Percentiles rank a stretch among this genome's conserved stretches.
Evolutionary conservation across 2,797 vertebrate genomes (phyloP).

Genomic region (Apogon hyalosoma): DNA sequence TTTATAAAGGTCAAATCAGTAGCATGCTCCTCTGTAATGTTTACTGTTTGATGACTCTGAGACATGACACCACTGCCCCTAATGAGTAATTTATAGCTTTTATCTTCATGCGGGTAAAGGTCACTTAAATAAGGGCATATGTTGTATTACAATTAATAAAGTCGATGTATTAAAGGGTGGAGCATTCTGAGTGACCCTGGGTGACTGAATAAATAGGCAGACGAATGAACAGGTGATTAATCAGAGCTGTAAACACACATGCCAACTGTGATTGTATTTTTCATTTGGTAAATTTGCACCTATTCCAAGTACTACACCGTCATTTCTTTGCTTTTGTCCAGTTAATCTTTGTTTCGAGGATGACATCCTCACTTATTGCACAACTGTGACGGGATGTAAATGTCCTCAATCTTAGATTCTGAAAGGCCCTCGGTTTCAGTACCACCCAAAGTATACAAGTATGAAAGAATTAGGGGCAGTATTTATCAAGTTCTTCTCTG

Average conservation of each 20-base stretch:
- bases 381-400: conserved; percentile 32
- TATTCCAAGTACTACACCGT: conserved; percentile 21
- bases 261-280: conserved; percentile 12
- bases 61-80: conserved; percentile 26
- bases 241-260: conserved; percentile 32
- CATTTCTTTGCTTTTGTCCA: conserved; percentile 36
- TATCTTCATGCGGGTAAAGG: conserved; percentile 42
- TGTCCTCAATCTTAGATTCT: conserved; percentile 52
- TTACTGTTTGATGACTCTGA: conserved; percentile 16
- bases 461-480: conserved; percentile 30
- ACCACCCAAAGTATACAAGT: conserved; percentile 61
- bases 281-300: conserved; percentile 20
- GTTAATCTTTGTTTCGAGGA: conserved; percentile 33
- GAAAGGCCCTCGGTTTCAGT: conserved; percentile 51
- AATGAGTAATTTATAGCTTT: conserved; percentile 26
- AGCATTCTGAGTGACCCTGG: conserved; percentile 30
- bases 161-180: conserved; percentile 32
- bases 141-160: conserved; percentile 55
- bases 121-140: conserved; percentile 24
- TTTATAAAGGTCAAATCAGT: not conserved
- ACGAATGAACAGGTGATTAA: conserved; percentile 43
- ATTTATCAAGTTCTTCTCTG: conserved; percentile 37
- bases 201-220: conserved; percentile 44
- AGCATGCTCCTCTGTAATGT: conserved; percentile 6
- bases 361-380: conserved; percentile 36